Conservation (phyloP, 2,888 invertebrate genomes). For the Zaprionus bogoriensis region DNA sequence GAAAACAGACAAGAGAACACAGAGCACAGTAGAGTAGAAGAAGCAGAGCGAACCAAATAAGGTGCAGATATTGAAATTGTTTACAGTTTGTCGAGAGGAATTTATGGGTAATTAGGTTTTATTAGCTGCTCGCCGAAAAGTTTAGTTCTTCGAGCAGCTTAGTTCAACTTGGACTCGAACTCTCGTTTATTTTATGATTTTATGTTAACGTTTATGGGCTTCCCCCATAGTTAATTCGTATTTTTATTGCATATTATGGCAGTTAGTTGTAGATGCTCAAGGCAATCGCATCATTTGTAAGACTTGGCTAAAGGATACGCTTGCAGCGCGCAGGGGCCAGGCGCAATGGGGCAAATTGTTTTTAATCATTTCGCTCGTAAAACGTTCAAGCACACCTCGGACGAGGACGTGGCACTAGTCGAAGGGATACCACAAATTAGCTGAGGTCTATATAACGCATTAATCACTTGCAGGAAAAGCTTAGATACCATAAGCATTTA, state of each 20-base stretch:
- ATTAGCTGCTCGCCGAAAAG: conserved; percentile 28
- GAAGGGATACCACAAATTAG: background rate
- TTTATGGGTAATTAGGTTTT: conserved; percentile 60
- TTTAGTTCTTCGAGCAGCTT: too few relatives aligned
- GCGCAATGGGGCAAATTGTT: background rate
- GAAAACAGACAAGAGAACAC: background rate
- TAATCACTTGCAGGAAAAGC: background rate
- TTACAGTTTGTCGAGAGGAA: conserved; percentile 13
- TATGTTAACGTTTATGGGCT: conserved; percentile 27
- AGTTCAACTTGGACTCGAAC: background rate
- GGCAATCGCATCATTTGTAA: conserved; percentile 22
- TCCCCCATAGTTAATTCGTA: conserved; percentile 30
- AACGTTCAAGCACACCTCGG: background rate
- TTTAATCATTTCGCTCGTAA: background rate
- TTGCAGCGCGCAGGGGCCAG: conserved; percentile 3
- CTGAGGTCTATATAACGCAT: background rate
- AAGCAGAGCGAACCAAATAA: background rate
- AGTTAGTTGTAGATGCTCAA: conserved; percentile 44
- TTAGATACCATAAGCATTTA: too few relatives aligned
- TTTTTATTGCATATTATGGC: conserved; percentile 65
- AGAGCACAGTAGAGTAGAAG: background rate
- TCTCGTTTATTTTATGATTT: conserved; percentile 18
- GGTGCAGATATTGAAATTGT: conserved; percentile 27
- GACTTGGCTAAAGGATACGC: conserved; percentile 13
- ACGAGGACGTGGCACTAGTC: background rate